Base-by-base conservation (phyloP, 2,797 vertebrate species). In the Melanotaenia parkinsoni region DNA sequence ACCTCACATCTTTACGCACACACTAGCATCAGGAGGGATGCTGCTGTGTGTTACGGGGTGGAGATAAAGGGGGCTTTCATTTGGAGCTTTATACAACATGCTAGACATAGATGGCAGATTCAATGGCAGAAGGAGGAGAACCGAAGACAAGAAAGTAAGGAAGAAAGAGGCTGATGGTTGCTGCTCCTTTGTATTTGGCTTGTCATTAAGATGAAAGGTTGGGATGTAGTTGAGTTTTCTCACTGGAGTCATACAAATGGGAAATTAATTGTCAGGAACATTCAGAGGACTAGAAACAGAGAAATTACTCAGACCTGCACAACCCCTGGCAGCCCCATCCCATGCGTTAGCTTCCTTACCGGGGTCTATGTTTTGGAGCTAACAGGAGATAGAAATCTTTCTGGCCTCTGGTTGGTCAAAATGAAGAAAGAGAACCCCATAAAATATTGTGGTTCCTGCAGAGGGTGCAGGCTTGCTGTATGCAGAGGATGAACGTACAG, bases 281-380 rank as follows among this genome's bases (percentile, higher is more conserved):
- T 73, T 74, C 57, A 69, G 54, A 77, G 53, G 6, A 1, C 28
- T 20, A 4, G 3, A 8, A 20, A 6, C 43, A 7, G 65, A 62
- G 33, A 10, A 35, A 35, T 35, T 7, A 35, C 6, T 10, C 33
- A 35, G 33, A 35, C 9, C 6, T 35, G 33, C 9, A 35, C 33
- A 35, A 10, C 33, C 8, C 33, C 4, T 35, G 33, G 6, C 33
- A 35, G 33, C 33, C 33, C 6, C 6, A 35, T 7, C 33, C 9
- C 33, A 10, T 7, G 1, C 33, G 33, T 7, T 10, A 7, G 33
- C 33, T 30, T 30, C 28, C 28, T 30, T 30, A 30, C 28, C 28
- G 0, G 28, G 28, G 28, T 30, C 28, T 30, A 30, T 30, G 28
- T 30, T 30, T 30, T 30, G 28, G 28, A 30, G 28, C 28, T 30